Evolutionary conservation across 2,888 invertebrate species (phyloP), one percentile per base, ranked within the genome.

Genomic region (Parnassius mnemosyne): DNA sequence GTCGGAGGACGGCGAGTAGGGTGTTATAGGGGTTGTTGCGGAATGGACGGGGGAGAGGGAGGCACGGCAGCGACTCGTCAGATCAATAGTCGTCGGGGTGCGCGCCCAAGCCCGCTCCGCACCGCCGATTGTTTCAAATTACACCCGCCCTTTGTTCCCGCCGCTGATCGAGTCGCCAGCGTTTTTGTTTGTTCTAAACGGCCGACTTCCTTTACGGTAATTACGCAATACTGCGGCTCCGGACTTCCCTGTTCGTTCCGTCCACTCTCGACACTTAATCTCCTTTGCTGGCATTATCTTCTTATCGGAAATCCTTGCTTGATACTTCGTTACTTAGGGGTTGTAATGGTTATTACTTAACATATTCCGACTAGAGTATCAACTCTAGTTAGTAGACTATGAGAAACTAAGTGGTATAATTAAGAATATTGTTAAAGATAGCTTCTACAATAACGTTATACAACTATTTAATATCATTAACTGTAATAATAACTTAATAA

Each of bases 61-160:
- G 68, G 69, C 68, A 70, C 66, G 70, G 70, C 67, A 65, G 70
- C 67, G 83, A 77, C 80, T 81, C 84, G 85, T 76, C 89, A 89
- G 89, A 90, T 89, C 89, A 90, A 89, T 89, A 89, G 89, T 89
- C 87, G 87, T 75, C 83, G 86, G 88, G 87, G 85, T 79, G 87
- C 84, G 85, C 83, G 83, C 86, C 85, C 85, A 80, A 78, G 83
- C 79, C 80, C 84, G 85, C 85, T 81, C 83, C 79, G 83, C 85
- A 83, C 84, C 83, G 80, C 83, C 89, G 89, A 91, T 91, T 90
- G 90, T 90, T 90, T 90, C 90, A 87, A 89, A 89, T 89, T 91
- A 89, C 89, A 83, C 83, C 79, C 81, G 88, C 83, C 73, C 89
- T 89, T 91, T 90, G 89, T 89, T 87, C 85, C 85, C 84, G 84